Evolutionary conservation across 2,797 vertebrate genomes (phyloP).

Genomic region (Acanthis flammea): DNA sequence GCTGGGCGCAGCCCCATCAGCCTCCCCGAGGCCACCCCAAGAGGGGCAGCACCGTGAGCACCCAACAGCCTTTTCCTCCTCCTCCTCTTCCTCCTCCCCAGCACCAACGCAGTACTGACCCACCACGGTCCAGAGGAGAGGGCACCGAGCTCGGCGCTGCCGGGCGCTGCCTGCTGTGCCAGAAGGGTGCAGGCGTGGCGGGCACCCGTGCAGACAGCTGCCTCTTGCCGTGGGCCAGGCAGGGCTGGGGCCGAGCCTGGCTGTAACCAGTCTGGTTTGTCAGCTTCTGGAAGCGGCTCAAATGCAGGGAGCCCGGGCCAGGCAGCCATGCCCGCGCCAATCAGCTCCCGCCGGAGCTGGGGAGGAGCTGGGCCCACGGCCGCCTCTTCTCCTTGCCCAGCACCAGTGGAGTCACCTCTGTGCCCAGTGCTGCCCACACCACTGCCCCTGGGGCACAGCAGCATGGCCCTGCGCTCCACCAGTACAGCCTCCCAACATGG

Average conservation of each 20-base stretch:
- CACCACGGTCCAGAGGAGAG: background rate
- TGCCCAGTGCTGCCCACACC: background rate
- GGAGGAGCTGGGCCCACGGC: conserved; percentile 33
- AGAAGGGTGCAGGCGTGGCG: background rate
- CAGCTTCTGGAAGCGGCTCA: conserved; percentile 13
- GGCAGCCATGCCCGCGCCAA: conserved; percentile 8
- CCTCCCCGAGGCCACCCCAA: background rate
- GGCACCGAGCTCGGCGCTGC: background rate
- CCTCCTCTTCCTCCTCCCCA: background rate
- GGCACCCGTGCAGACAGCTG: background rate
- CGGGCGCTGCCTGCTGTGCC: background rate
- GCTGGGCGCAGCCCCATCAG: background rate
- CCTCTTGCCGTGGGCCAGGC: background rate
- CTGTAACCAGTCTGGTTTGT: conserved; percentile 21
- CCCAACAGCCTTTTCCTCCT: background rate
- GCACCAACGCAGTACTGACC: background rate
- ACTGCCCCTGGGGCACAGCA: rapidly evolving
- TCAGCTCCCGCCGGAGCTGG: background rate
- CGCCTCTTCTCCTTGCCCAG: background rate
- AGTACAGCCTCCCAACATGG: background rate
- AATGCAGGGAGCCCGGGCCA: conserved; percentile 2
- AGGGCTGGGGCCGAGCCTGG: background rate
- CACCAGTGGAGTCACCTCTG: background rate
- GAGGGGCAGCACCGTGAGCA: background rate
- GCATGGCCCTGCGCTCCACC: background rate